Percentiles rank a stretch among this genome's conserved stretches.
Evolutionary conservation across 1,140 invertebrate genomes (phyloP).

Genomic region (Zaprionus gabonicus): DNA sequence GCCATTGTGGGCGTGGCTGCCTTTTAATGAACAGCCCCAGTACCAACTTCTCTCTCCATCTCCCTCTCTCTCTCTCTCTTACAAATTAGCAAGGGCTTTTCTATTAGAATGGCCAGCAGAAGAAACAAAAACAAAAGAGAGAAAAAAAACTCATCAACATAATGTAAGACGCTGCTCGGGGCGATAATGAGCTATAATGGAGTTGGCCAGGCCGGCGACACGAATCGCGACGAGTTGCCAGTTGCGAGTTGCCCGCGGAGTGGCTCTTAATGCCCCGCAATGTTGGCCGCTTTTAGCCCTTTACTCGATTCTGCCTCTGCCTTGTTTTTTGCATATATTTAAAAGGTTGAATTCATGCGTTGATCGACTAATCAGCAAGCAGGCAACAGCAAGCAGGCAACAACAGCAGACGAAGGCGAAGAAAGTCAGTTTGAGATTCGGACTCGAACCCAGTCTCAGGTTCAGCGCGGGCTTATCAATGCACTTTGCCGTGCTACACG

Average conservation of each 20-base stretch:
- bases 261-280: constrained; percentile 57
- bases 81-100: constrained; percentile 68
- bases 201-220: constrained; percentile 43
- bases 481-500: constrained; percentile 78
- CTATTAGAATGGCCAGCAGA: constrained; percentile 67
- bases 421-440: neutral
- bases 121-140: neutral
- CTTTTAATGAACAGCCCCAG: constrained; percentile 71
- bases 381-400: constrained; percentile 44
- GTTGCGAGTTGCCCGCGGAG: constrained; percentile 51
- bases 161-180: constrained; percentile 82
- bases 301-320: constrained; percentile 6
- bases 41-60: constrained; percentile 8
- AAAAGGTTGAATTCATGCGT: constrained; percentile 67
- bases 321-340: constrained; percentile 74
- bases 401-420: neutral
- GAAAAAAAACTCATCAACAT: constrained; percentile 78
- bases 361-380: constrained; percentile 73
- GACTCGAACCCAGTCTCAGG: neutral
- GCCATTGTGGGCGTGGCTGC: constrained; percentile 67
- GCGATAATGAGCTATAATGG: constrained; percentile 84
- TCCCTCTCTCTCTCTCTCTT: constrained; percentile 7
- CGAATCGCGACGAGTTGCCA: constrained; percentile 27
- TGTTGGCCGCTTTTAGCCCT: constrained; percentile 24
- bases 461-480: constrained; percentile 61